Base-by-base conservation (phyloP, 2,888 invertebrate species). In the Melieria picta region DNA sequence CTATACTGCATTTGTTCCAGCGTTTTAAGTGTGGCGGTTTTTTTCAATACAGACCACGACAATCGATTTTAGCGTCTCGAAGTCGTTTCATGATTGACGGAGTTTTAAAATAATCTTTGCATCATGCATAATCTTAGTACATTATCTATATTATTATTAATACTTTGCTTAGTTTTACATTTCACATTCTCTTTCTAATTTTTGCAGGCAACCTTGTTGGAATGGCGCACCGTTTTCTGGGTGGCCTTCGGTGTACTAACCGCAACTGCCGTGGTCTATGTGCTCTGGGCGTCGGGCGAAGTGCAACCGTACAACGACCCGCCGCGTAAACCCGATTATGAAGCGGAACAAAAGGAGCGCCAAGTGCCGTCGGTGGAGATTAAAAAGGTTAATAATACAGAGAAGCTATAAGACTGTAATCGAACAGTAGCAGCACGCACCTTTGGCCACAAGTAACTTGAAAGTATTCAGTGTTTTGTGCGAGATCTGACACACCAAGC, bases 171-270 rank as follows among this genome's bases (percentile, higher is more conserved):
- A 30, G 30, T 30, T 30, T 30, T 3, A 30, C 2, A 50, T 50
- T 11, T 50, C 3, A 11, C 11, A 50, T 50, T 11, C 13, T 70
- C 48, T 13, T 47, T 48, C n/a, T 67, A 9, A 1, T 57, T 48
- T 52, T 65, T 73, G 62, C 84, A 91, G 91, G 89, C 91, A 60
- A 89, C 90, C 0, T 79, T 92, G 7, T 84, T 86, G 16, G 90
- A 93, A 87, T 95, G 94, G 94, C 89, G 92, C 47, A 80, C 90
- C 0, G 94, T 94, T 0, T 94, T 95, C 83, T 94, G 94, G 92
- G 92, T 94, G n/a, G 91, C 93, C 50, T 89, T 93, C 11, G 91
- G 82, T 0, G 89, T 94, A 4, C 89, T 94, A 72, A 84, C 91
- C 0, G 76, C 89, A 0, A 92, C 93, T 3, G 93, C 93, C 79